These are phyloP conservation scores for Parnassius apollo DNA, from an alignment of 2,888 invertebrate genomes.

Conservation along the genomic window DNA sequence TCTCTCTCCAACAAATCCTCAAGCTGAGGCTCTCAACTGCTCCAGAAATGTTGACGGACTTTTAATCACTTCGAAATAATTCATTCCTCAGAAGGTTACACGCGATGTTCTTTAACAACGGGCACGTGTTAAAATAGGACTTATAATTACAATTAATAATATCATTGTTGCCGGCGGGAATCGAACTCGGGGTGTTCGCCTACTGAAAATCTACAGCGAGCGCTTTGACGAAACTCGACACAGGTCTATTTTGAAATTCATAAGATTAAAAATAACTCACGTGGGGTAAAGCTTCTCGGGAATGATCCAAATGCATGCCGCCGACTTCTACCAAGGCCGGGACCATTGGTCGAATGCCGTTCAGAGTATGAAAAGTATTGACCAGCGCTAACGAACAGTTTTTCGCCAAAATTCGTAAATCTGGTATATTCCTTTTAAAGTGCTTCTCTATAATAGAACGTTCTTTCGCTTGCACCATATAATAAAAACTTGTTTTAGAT, in stretches of 20 bases:
- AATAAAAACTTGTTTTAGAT: conserved; percentile 37
- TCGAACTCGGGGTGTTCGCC: too few relatives aligned
- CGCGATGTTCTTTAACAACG: too few relatives aligned
- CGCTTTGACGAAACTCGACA: not conserved
- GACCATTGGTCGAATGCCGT: conserved; percentile 78
- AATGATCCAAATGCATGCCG: conserved; percentile 79
- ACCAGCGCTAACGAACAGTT: conserved; percentile 75
- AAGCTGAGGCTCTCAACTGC: too few relatives aligned
- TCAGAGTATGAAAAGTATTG: conserved; percentile 82
- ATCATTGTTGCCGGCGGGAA: not conserved
- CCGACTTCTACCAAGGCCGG: conserved; percentile 83
- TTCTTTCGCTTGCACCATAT: conserved; percentile 54
- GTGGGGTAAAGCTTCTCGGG: conserved; percentile 64
- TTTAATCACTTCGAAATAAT: too few relatives aligned
- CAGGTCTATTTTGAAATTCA: not conserved
- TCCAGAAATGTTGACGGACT: too few relatives aligned
- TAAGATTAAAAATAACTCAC: conserved; percentile 48
- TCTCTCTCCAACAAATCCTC: too few relatives aligned
- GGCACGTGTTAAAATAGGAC: not conserved
- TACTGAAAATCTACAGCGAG: too few relatives aligned
- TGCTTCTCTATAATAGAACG: conserved; percentile 64
- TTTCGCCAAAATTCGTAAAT: conserved; percentile 73
- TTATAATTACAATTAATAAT: not conserved
- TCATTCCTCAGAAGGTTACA: too few relatives aligned
- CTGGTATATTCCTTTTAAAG: conserved; percentile 71